Percentiles rank a stretch among this genome's conserved stretches.
Conservation (phyloP, 1,140 invertebrate species). For the Philopotamus ludificatus region DNA sequence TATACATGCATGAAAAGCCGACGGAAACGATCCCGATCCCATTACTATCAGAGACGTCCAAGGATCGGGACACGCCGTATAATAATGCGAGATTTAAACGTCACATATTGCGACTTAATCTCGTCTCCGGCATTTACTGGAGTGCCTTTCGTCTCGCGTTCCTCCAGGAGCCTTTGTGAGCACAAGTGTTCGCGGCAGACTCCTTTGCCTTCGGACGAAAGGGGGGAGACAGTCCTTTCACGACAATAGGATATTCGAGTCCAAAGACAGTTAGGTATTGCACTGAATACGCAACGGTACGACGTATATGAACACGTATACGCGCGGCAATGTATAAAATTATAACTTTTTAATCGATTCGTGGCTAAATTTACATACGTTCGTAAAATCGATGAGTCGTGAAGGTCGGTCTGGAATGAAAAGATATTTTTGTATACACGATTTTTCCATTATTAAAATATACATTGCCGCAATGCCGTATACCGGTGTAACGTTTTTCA, state of each 20-base stretch:
- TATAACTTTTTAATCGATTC: too few relatives aligned
- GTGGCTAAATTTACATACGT: neutral
- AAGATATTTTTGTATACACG: too few relatives aligned
- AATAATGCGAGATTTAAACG: neutral
- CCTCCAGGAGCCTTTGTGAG: conserved; percentile 27
- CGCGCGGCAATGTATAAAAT: too few relatives aligned
- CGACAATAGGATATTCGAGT: conserved; percentile 18
- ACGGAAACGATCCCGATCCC: neutral
- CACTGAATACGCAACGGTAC: neutral
- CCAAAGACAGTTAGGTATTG: conserved; percentile 18
- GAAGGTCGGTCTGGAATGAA: conserved; percentile 3
- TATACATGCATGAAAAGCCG: neutral
- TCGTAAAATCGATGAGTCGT: conserved; percentile 14
- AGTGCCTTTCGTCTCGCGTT: neutral
- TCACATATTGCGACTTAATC: neutral
- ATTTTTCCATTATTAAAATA: too few relatives aligned
- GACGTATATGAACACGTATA: too few relatives aligned
- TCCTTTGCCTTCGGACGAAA: conserved; percentile 1
- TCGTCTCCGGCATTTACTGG: neutral
- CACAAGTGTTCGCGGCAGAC: conserved; percentile 18
- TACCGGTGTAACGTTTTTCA: neutral
- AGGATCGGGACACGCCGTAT: neutral
- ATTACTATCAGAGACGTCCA: neutral
- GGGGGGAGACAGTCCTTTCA: conserved; percentile 16
- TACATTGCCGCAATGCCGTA: neutral